These are phyloP conservation scores for Nomia melanderi DNA, from an alignment of 1,140 invertebrate species.

Conservation along the genomic window DNA sequence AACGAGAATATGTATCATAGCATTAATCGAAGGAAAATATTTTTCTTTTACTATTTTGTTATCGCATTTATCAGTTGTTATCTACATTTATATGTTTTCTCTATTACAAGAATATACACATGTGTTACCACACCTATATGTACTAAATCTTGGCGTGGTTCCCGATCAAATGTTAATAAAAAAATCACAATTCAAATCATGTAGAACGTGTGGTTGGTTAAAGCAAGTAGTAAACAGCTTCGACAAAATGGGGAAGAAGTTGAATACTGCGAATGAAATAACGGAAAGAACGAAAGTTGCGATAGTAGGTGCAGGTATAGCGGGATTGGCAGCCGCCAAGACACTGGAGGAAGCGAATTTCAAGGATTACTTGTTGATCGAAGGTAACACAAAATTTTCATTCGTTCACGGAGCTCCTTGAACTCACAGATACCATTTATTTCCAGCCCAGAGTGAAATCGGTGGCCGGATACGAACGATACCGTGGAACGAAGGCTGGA, in stretches of 20 bases:
- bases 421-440: neutral
- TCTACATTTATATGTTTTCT: neutral
- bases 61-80: neutral
- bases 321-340: constrained; percentile 82
- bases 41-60: neutral
- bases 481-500: constrained; percentile 72
- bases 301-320: constrained; percentile 85
- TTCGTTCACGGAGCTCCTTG: no score
- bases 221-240: constrained; percentile 51
- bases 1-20: neutral
- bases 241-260: constrained; percentile 57
- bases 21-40: neutral
- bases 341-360: constrained; percentile 79
- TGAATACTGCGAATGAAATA: constrained; percentile 12
- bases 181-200: constrained; percentile 58
- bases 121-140: neutral
- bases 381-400: constrained; percentile 81
- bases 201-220: constrained; percentile 67
- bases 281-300: constrained; percentile 72
- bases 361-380: constrained; percentile 82
- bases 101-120: neutral
- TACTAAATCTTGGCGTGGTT: neutral
- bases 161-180: constrained; percentile 19
- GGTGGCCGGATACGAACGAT: constrained; percentile 85
- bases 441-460: constrained; percentile 80